Evolutionary conservation across 64 coral and sea anemone species (phyloP).

Genomic region (Dendronephthya gigantea): DNA sequence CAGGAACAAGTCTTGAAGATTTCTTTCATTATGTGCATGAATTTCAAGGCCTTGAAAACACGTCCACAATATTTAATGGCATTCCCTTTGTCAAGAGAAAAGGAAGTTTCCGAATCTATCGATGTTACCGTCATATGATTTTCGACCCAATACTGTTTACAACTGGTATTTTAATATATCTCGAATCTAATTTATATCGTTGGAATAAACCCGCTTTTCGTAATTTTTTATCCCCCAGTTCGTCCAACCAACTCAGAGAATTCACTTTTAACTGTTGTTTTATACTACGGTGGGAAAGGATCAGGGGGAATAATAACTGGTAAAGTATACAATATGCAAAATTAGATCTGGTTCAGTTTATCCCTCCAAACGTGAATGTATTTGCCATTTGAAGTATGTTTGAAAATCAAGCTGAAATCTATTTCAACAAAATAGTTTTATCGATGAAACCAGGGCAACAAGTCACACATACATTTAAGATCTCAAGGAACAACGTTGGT

Average conservation of each 20-base stretch:
- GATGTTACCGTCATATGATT: no score
- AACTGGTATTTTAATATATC: no score
- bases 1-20: background rate
- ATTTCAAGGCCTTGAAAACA: background rate
- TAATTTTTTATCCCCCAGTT: background rate
- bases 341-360: background rate
- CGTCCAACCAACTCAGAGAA: no score
- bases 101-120: no score
- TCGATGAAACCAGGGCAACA: no score
- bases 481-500: no score
- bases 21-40: slow-evolving; percentile 7
- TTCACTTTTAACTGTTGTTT: slow-evolving; percentile 1
- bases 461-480: no score
- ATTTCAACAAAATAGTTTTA: no score
- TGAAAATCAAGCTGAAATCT: no score
- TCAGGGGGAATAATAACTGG: background rate
- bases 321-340: background rate
- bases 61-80: no score
- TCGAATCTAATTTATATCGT: background rate
- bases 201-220: background rate
- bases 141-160: no score
- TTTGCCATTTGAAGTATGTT: background rate
- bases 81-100: no score
- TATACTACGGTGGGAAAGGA: background rate
- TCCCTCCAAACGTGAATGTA: background rate